These are phyloP conservation scores for Oxyruncus cristatus DNA, from an alignment of 2,113 vertebrate genomes.

Conservation along the genomic window DNA sequence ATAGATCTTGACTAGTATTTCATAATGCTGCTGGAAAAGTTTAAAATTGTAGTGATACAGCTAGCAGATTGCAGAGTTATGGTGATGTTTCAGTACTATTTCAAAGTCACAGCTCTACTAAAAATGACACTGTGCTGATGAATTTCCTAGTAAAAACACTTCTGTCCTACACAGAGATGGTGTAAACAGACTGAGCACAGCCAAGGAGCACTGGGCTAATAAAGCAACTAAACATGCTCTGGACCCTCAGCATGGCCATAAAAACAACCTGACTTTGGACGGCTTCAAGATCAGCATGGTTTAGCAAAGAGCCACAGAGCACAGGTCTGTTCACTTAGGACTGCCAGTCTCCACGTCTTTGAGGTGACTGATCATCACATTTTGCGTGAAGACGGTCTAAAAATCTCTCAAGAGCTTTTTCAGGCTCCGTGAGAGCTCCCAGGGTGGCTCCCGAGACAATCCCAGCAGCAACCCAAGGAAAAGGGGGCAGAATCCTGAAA, in stretches of 20 bases:
- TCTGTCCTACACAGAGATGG: not conserved
- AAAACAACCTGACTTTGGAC: not conserved
- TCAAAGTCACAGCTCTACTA: not conserved
- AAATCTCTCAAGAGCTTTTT: not conserved
- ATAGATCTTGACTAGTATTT: not conserved
- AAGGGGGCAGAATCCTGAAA: not conserved
- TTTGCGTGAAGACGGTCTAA: no score
- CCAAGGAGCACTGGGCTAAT: not conserved
- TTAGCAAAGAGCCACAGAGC: not conserved
- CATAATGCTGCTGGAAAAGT: not conserved
- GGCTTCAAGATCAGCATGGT: not conserved
- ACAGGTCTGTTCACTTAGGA: not conserved
- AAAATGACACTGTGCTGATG: not conserved
- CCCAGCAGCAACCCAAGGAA: not conserved
- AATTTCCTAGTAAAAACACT: not conserved
- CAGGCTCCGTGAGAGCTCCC: not conserved
- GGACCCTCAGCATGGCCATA: not conserved
- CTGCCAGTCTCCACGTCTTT: not conserved
- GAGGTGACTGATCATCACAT: not conserved
- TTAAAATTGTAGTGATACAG: not conserved
- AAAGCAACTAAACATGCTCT: not conserved
- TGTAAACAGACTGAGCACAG: not conserved
- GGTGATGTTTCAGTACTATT: not conserved
- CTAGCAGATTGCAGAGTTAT: not conserved
- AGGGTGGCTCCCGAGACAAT: not conserved